Percentiles rank a stretch among this genome's conserved stretches.
Evolutionary conservation across 2,888 invertebrate genomes (phyloP).

Genomic region (Luperina testacea): DNA sequence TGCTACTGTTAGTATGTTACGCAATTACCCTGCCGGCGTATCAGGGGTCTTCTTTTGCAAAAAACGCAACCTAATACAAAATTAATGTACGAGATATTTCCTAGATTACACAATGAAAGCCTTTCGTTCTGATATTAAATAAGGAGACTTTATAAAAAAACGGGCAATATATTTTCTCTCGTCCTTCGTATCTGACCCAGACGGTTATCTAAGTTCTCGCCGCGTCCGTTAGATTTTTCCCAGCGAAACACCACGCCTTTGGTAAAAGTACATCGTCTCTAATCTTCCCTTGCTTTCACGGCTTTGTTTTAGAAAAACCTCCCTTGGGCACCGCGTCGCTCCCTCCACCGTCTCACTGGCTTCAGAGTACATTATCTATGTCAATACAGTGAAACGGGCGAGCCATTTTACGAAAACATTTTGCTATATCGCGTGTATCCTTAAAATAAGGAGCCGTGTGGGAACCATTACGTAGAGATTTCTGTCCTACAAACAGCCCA

Average conservation of each 20-base stretch:
- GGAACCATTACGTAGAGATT: slow-evolving; percentile 85
- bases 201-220: slow-evolving; percentile 70
- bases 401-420: slow-evolving; percentile 87
- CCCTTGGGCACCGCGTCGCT: slow-evolving; percentile 74
- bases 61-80: neutral
- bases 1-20: neutral
- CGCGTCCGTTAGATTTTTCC: slow-evolving; percentile 75
- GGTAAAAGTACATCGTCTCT: slow-evolving; percentile 81
- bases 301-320: slow-evolving; percentile 84
- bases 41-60: neutral
- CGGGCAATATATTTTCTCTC: slow-evolving; percentile 63
- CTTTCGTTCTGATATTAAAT: slow-evolving; percentile 46
- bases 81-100: slow-evolving; percentile 27
- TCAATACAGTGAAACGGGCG: slow-evolving; percentile 84
- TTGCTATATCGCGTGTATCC: slow-evolving; percentile 85
- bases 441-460: slow-evolving; percentile 83
- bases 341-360: slow-evolving; percentile 71
- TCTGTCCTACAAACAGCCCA: slow-evolving; percentile 77
- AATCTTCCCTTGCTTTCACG: slow-evolving; percentile 82
- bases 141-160: slow-evolving; percentile 47
- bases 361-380: slow-evolving; percentile 85
- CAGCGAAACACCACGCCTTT: slow-evolving; percentile 71
- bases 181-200: slow-evolving; percentile 70
- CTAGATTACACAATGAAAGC: slow-evolving; percentile 18
- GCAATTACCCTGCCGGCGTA: neutral